phyloP scores from a whole-genome alignment of 2,888 invertebrate genomes.

The Sphaerophoria taeniata region DNA sequence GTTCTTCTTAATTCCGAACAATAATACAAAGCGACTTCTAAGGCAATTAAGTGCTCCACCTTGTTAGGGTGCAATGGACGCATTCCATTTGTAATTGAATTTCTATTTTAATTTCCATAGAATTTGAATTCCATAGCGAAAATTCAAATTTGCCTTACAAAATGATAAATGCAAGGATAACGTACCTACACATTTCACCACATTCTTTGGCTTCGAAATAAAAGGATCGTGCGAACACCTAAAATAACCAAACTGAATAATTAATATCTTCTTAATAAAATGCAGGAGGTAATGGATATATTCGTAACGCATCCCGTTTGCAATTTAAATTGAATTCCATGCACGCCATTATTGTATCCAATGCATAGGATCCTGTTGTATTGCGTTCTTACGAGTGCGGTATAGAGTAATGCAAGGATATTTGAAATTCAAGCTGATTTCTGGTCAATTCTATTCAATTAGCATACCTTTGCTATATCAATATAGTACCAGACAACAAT shows the following conservation, averaged over 20 bases:
- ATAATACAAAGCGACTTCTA: too few relatives aligned
- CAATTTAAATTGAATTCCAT: conserved; percentile 26
- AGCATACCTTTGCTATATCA: conserved; percentile 43
- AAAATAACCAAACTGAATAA: conserved; percentile 14
- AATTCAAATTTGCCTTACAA: conserved; percentile 6
- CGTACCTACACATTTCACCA: neutral
- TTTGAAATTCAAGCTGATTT: conserved; percentile 30
- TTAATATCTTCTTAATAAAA: conserved; percentile 48
- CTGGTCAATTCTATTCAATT: conserved; percentile 53
- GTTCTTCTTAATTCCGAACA: too few relatives aligned
- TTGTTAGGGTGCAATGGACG: neutral
- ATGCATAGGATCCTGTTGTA: conserved; percentile 16
- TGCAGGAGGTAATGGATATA: conserved; percentile 24
- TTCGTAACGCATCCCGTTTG: conserved; percentile 22
- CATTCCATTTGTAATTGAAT: neutral
- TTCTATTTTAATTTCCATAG: neutral
- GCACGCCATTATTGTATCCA: conserved; percentile 7
- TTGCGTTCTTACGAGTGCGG: neutral
- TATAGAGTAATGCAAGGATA: conserved; percentile 8
- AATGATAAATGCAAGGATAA: conserved; percentile 16
- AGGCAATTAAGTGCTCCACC: too few relatives aligned
- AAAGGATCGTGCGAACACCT: neutral
- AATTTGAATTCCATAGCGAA: conserved; percentile 7
- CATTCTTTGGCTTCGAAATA: neutral
- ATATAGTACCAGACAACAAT: conserved; percentile 8